Evolutionary conservation across 1,140 invertebrate species (phyloP), one percentile per base, ranked within the genome.

Genomic region (Anastrepha ludens): DNA sequence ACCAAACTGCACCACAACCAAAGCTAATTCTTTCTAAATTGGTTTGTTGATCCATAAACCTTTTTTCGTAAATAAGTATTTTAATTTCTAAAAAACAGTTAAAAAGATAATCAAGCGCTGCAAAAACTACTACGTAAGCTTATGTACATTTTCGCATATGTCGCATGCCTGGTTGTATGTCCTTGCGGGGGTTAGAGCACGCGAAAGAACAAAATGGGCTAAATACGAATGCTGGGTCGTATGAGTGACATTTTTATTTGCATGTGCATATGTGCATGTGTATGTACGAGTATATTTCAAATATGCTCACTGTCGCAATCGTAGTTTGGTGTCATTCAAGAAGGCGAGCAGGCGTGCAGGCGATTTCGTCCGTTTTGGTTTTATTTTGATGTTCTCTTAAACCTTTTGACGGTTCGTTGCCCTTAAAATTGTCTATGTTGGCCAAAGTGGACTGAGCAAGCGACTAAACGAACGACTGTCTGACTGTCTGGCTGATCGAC

Each of bases 171-270:
- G 29, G 29, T 29, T 29, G 29, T 29, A 29, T 29, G 29, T 1
- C 29, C 29, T 29, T 29, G 29, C 29, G 29, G 29, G 29, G 29
- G 29, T 29, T 29, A 29, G 29, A 29, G 29, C 29, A 29, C 29
- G 11, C 17, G 60, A 0, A 70, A 4, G 39, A 3, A 70, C 39
- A 15, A 39, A 70, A 9, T 70, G 20, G 8, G 11, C 65, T 15
- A 5, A 1, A 70, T 8, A 20, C 20, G 20, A 8, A 20, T 20
- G 47, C 15, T 15, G 8, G 41, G 74, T 17, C 47, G 74, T 55
- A 50, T 81, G 74, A 81, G n/a, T 55, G 74, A 81, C 74, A 81
- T 81, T 81, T 81, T 62, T 17, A 62, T 17, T 13, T n/a, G 1
- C 20, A n/a, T 29, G 20, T 29, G 0, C n/a, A 65, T 65, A 29